These are phyloP conservation scores for Acrocephalus arundinaceus DNA, from an alignment of 2,113 vertebrate genomes.

Conservation along the genomic window DNA sequence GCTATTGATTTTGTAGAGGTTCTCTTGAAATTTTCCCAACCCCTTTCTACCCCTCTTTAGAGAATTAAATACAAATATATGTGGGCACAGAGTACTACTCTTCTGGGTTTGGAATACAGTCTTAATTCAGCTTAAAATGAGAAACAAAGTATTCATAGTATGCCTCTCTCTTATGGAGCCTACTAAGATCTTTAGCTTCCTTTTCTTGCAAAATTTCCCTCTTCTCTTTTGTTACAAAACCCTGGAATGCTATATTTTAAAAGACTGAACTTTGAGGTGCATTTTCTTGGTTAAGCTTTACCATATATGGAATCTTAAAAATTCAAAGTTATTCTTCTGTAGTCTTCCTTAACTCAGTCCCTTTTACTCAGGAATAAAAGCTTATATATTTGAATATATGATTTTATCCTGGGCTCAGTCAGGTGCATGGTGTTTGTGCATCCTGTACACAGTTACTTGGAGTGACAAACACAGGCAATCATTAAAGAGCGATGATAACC, in stretches of 20 bases:
- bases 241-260: conserved; percentile 28
- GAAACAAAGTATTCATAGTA: background rate
- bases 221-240: conserved; percentile 38
- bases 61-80: background rate
- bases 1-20: background rate
- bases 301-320: conserved; percentile 33
- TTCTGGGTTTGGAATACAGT: background rate
- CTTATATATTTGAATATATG: background rate
- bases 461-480: background rate
- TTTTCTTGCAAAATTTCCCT: conserved; percentile 26
- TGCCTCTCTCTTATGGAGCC: background rate
- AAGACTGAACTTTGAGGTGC: background rate
- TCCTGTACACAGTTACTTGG: background rate
- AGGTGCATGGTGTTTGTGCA: background rate
- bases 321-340: conserved; percentile 25
- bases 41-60: background rate
- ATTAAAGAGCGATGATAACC: background rate
- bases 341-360: background rate
- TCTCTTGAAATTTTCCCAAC: background rate
- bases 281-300: background rate
- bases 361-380: conserved; percentile 33
- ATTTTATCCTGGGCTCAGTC: conserved; percentile 8
- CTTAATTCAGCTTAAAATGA: background rate
- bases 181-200: background rate
- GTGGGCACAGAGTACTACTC: background rate